Base-by-base conservation (phyloP, 1,140 invertebrate genomes). In the Anoplolepis gracilipes region DNA sequence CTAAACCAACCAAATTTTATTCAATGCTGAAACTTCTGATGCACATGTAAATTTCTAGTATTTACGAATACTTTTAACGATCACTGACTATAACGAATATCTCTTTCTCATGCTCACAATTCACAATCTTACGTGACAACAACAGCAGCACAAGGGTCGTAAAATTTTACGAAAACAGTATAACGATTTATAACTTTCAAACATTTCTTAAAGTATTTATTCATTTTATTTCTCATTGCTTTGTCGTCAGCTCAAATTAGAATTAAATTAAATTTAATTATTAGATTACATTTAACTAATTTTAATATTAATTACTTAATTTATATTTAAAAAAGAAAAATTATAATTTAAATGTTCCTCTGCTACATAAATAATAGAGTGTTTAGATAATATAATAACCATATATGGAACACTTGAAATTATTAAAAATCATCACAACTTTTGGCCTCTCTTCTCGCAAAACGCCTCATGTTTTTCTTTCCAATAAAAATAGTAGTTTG, bases 401-500 rank as follows among this genome's bases (percentile, higher is more conserved):
- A 64, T 22, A 11, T 30, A 6, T 16, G 5, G 2, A 16, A 19
- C 3, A 61, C 10, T 64, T 64, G 11, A 36, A 11, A 10, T 78
- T 25, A 49, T 78, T 67, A 78, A 53, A 1, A 67, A 67, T 78
- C 42, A 53, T 19, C 36, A 78, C 73, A 39, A 22, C 13, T 65
- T 64, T 42, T 33, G 7, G 36, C 19, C 25, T 46, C 61, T 42
- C 39, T 55, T 73, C 25, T 59, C 13, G 19, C 39, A 28, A 73
- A 57, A 39, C 13, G 25, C 59, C 11, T 28, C 22, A 10, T 22
- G 53, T 42, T 82, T 82, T 73, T 19, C 28, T 73, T 59, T 42
- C 53, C 53, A 73, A 72, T 73, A 61, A 73, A 82, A 55, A 79
- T 69, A 69, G 36, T 70, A 25, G 65, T 62, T 81, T 55, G 78